Percentiles rank a stretch among this genome's conserved stretches.
Evolutionary conservation across 1,140 invertebrate species (phyloP).

Genomic region (Chelonus insularis): DNA sequence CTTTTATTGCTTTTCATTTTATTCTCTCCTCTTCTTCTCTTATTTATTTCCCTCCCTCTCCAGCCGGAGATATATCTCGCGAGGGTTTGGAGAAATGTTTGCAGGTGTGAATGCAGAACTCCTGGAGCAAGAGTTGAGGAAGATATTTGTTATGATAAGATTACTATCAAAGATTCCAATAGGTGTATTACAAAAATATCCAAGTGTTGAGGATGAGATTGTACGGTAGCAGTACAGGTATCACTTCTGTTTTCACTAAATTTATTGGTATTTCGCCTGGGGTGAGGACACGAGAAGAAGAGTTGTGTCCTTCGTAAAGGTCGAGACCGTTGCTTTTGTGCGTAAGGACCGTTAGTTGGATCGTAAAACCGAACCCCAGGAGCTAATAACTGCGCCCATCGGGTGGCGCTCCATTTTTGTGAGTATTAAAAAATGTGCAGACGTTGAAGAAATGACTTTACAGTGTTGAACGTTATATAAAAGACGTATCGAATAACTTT

Average conservation of each 20-base stretch:
- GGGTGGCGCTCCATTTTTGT: constrained; percentile 18
- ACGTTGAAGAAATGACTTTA: neutral
- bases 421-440: neutral
- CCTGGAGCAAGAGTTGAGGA: neutral
- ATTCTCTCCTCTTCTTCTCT: constrained; percentile 27
- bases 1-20: neutral
- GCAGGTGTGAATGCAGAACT: neutral
- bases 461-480: neutral
- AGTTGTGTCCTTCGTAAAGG: constrained; percentile 13
- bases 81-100: neutral
- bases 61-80: too few relatives aligned
- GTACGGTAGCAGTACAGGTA: neutral
- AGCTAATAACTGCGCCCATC: neutral
- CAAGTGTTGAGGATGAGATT: neutral
- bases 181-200: constrained; percentile 1
- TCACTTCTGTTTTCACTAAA: neutral
- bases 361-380: constrained; percentile 10
- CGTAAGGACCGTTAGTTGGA: neutral
- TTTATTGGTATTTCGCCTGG: too few relatives aligned
- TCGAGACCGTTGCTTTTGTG: neutral
- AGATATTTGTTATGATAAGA: constrained; percentile 1
- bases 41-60: constrained; percentile 4
- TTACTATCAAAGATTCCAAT: constrained; percentile 3
- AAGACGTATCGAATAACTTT: constrained; percentile 4
- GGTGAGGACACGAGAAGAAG: too few relatives aligned